Percentiles rank a stretch among this genome's conserved stretches.
Evolutionary conservation across 2,113 vertebrate genomes (phyloP).

Genomic region (Peucedramus taeniatus): DNA sequence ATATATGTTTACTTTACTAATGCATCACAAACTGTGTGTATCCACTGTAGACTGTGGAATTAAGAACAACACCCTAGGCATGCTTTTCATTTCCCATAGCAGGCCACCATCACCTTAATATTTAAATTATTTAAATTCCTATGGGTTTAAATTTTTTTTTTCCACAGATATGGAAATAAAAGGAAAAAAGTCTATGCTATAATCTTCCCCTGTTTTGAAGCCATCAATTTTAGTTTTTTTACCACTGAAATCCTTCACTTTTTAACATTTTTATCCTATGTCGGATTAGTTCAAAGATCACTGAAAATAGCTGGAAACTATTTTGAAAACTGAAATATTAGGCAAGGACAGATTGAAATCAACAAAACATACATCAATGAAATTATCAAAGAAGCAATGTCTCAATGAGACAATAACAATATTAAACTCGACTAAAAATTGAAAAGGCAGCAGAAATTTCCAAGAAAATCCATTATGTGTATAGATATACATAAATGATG

Average conservation of each 20-base stretch:
- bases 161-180: not conserved
- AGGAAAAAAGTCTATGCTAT: not conserved
- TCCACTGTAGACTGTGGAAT: not conserved
- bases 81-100: not conserved
- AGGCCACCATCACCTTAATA: not conserved
- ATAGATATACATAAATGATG: not conserved
- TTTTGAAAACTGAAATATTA: not conserved
- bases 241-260: not conserved
- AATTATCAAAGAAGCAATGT: not conserved
- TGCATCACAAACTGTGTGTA: not conserved
- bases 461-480: not conserved
- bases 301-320: not conserved
- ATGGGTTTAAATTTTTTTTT: not conserved
- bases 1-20: slow-evolving; percentile 11
- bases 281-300: not conserved
- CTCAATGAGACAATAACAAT: not conserved
- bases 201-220: not conserved
- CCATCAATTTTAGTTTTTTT: not conserved
- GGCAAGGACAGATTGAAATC: not conserved
- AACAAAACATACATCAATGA: not conserved
- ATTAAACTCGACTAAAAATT: not conserved
- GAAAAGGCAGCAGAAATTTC: not conserved
- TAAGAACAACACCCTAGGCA: not conserved
- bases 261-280: not conserved
- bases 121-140: not conserved